Evolutionary conservation across 2,888 invertebrate genomes (phyloP).

Genomic region (Folsomia manolachei): DNA sequence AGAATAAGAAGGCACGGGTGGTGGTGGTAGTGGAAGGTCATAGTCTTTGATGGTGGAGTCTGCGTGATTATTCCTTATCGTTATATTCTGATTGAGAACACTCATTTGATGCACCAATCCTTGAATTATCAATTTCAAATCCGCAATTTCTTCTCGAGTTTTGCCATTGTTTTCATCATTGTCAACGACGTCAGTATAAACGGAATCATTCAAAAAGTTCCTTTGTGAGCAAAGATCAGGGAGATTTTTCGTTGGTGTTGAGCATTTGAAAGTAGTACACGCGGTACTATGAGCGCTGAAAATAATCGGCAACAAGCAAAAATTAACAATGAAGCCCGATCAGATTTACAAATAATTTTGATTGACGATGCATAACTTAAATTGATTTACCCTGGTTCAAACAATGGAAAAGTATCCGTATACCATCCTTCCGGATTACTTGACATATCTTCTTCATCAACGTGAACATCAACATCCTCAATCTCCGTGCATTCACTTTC

Average conservation of each 20-base stretch:
- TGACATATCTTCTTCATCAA: constrained; percentile 19
- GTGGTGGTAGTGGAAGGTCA: not conserved
- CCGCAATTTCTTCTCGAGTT: constrained; percentile 11
- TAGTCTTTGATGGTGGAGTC: too few relatives aligned
- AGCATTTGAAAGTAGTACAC: constrained; percentile 20
- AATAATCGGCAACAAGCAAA: too few relatives aligned
- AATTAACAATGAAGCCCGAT: not conserved
- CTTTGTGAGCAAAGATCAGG: not conserved
- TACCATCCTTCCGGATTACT: constrained; percentile 31
- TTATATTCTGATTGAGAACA: constrained; percentile 16
- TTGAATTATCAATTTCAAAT: constrained; percentile 25
- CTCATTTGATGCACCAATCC: constrained; percentile 21
- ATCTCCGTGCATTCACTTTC: not conserved
- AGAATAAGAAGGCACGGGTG: constrained; percentile 2
- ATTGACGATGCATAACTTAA: too few relatives aligned
- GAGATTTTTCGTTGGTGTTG: constrained; percentile 21
- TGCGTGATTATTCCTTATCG: not conserved
- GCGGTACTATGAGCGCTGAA: not conserved
- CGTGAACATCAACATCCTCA: constrained; percentile 11
- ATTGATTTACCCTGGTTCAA: constrained; percentile 15
- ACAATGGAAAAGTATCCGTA: constrained; percentile 10
- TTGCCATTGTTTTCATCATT: not conserved
- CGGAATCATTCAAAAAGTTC: not conserved
- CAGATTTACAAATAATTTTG: too few relatives aligned
- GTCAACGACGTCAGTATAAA: not conserved